Evolutionary conservation across 2,888 invertebrate genomes (phyloP), one percentile per base, ranked within the genome.

Genomic region (Globia sparganii): DNA sequence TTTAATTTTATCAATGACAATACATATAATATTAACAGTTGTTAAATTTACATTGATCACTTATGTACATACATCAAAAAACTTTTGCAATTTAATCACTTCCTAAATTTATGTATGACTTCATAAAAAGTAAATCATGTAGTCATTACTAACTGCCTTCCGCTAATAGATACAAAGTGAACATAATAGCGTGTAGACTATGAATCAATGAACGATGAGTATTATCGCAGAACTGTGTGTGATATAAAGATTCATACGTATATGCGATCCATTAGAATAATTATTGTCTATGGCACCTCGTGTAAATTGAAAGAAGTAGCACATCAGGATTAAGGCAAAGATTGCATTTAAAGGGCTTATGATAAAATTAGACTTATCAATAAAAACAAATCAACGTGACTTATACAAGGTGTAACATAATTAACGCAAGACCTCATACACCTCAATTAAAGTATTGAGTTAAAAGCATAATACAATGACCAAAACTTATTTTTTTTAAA

Each of bases 161-260:
- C 61, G 71, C 61, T 79, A 86, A 87, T 79, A 53, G 31, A 69
- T 75, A 21, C 78, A 75, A 86, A 83, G 18, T 81, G 69, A 25
- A 64, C 67, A 69, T 77, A 77, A 80, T 70, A 18, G 69, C 49
- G 58, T 56, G 43, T 70, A 28, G 9, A 59, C 56, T 75, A 81
- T 72, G 76, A 87, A 75, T 77, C 72, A 77, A 77, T 75, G 40
- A 75, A 70, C 28, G 46, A 56, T 65, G 86, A 62, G 59, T 76
- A 61, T 64, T 75, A 72, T 61, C 58, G 13, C 18, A 83, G 34
- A n/a, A 77, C 64, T 77, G 31, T 37, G 56, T 37, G 21, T 67
- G 61, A 53, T 75, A 58, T 28, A 65, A 64, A 73, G 46, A 74
- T 61, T 53, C 31, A 61, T 59, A n/a, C n/a, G n/a, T n/a, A 13